Evolutionary conservation across 2,888 invertebrate species (phyloP).

Genomic region (Ennomos erosarius): DNA sequence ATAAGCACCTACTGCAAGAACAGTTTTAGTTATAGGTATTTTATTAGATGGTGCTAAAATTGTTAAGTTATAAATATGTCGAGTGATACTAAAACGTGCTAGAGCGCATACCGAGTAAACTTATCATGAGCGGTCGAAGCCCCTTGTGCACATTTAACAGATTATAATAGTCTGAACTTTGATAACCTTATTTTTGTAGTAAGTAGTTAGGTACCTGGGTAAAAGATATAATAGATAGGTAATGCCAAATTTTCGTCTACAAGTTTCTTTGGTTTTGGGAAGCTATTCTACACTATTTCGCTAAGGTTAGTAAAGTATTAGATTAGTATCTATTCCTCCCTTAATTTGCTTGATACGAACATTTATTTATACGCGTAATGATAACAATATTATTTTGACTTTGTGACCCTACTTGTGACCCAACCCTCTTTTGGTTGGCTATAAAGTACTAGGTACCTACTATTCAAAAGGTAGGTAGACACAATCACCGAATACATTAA

Average conservation of each 20-base stretch:
- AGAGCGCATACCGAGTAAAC: constrained; percentile 54
- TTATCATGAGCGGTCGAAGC: constrained; percentile 76
- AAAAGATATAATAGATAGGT: no score
- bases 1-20: no score
- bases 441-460: neutral
- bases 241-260: no score
- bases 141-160: constrained; percentile 67
- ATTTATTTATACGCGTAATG: neutral
- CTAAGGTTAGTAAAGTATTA: no score
- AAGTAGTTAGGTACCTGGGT: constrained; percentile 2
- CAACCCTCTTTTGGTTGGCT: neutral
- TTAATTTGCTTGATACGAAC: constrained; percentile 3
- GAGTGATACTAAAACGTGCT: constrained; percentile 12
- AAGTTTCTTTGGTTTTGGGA: no score
- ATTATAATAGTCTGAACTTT: constrained; percentile 71
- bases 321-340: no score
- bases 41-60: no score
- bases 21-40: no score
- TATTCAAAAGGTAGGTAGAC: constrained; percentile 21
- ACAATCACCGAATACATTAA: constrained; percentile 34
- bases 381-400: neutral
- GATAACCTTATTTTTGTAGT: constrained; percentile 68
- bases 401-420: no score
- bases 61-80: constrained; percentile 3
- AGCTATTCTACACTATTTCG: neutral